A percentile compares a stretch with the other conserved stretches of the same genome.
Evolutionary conservation across 2,113 vertebrate genomes (phyloP).

Genomic region (Rhadina sibilatrix): DNA sequence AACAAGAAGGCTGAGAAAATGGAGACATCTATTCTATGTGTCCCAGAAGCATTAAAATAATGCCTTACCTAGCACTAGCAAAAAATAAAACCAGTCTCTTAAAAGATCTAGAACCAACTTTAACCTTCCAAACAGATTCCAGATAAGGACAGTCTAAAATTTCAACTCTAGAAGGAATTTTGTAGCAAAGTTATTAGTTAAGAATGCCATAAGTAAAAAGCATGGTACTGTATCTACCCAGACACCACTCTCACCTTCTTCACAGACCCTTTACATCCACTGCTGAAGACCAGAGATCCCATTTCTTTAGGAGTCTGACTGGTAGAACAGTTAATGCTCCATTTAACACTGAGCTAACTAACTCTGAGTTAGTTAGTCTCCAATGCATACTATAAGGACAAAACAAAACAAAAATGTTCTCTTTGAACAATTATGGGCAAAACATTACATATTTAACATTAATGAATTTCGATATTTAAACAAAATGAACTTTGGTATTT

Average conservation of each 20-base stretch:
- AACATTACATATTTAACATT: not conserved
- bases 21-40: not conserved
- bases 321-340: not conserved
- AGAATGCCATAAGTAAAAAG: not conserved
- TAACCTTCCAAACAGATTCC: not conserved
- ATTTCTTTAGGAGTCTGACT: not conserved
- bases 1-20: not conserved
- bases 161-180: not conserved
- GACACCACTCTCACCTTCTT: not conserved
- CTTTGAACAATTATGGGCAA: not conserved
- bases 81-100: not conserved
- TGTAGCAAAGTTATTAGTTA: not conserved
- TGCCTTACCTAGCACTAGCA: not conserved
- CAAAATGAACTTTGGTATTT: not conserved
- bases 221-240: not conserved
- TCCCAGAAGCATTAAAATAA: not conserved
- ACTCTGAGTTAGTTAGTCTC: not conserved
- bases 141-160: not conserved
- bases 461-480: not conserved
- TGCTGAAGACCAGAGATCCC: not conserved
- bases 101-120: not conserved
- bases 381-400: not conserved
- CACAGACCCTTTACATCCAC: not conserved
- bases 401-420: not conserved
- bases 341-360: not conserved